A percentile compares a stretch with the other conserved stretches of the same genome.
Evolutionary conservation across 2,888 invertebrate species (phyloP).

Genomic region (Galerucella nymphaeae): DNA sequence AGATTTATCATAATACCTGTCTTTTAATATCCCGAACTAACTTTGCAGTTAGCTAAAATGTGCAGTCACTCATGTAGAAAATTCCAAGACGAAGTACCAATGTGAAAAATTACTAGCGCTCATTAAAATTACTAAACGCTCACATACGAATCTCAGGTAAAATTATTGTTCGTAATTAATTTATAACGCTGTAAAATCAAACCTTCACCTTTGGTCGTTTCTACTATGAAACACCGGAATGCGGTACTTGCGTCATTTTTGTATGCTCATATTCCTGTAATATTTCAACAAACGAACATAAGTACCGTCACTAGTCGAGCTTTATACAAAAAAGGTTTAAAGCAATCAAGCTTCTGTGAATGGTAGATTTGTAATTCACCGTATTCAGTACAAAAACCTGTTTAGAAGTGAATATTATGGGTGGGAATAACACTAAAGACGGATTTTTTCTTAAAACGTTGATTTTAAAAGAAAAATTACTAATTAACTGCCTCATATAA

Average conservation of each 20-base stretch:
- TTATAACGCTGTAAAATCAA: background rate
- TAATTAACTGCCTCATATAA: too few species aligned
- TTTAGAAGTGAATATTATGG: too few species aligned
- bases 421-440: too few species aligned
- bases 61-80: conserved; percentile 29
- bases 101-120: conserved; percentile 28
- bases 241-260: background rate
- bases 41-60: conserved; percentile 11
- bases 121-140: conserved; percentile 4
- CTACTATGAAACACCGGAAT: background rate
- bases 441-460: too few species aligned
- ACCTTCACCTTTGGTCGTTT: background rate
- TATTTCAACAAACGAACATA: too few species aligned
- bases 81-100: conserved; percentile 10
- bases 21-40: background rate
- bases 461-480: too few species aligned
- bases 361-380: too few species aligned
- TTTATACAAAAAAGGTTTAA: too few species aligned
- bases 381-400: too few species aligned
- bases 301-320: too few species aligned
- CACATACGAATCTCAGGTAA: background rate
- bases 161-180: background rate
- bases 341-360: too few species aligned
- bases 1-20: conserved; percentile 3
- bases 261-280: too few species aligned